Base-by-base conservation (phyloP, 2,888 invertebrate genomes). In the Ganaspis brasiliensis region DNA sequence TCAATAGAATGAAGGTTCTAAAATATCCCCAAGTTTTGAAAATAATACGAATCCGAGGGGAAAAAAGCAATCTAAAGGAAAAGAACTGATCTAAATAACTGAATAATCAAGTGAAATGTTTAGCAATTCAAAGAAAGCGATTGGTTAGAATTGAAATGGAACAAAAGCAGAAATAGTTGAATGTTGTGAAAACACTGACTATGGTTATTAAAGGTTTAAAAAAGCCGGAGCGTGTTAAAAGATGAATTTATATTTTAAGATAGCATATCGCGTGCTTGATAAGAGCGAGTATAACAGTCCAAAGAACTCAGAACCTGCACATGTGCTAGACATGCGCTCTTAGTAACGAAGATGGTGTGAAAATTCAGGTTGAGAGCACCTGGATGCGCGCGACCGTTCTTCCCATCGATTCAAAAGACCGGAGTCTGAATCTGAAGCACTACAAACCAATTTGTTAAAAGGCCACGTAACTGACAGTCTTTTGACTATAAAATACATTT, bases 351-450 rank as follows among this genome's bases (percentile, higher is more conserved):
- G 67, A 67, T 67, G n/a, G 45, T 24, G 45, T 45, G 45, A 45
- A 67, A 45, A 67, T 63, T 63, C 40, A 63, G 40, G 40, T 63
- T 63, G 63, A 21, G 21, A 67, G 67, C 83, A 83, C 81, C 83
- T 79, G 82, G 85, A 87, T 88, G 87, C 86, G 86, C 87, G 86
- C 86, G 85, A 83, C 84, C 81, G 81, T 82, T 80, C 81, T 82
- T 79, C 80, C 84, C 88, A 87, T 87, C 82, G 87, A 87, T 87
- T 87, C 83, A 80, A 85, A n/a, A 78, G 81, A 84, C 82, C 77
- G 78, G 81, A 83, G 79, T 84, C 73, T 78, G 80, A 70, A 74
- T 63, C 40, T 63, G 45, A 67, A 84, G 83, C 82, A 75, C 79
- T 74, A 75, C 81, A 83, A 80, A 84, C 84, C 85, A 86, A 87